Evolutionary conservation across 1,140 invertebrate genomes (phyloP).

Genomic region (Lerema accius): DNA sequence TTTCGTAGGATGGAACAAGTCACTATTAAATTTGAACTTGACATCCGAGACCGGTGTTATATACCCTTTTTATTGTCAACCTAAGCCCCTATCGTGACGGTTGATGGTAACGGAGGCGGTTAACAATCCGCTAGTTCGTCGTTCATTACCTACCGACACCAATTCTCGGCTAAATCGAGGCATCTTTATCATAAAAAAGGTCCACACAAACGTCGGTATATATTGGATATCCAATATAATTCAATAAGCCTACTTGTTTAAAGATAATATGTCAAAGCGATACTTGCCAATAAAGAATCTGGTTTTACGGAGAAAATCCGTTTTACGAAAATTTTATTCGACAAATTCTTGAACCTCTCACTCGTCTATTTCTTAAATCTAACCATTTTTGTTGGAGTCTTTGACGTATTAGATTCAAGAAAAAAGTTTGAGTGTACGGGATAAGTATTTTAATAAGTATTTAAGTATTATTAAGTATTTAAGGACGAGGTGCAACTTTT

Average conservation of each 20-base stretch:
- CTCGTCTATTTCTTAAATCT: background rate
- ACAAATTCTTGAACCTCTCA: conserved; percentile 1
- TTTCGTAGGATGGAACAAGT: no score
- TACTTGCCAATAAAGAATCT: conserved; percentile 8
- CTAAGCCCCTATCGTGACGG: no score
- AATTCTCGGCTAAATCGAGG: no score
- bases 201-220: background rate
- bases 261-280: conserved; percentile 7
- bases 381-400: background rate
- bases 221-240: no score
- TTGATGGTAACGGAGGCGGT: no score
- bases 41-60: no score
- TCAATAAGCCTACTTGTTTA: background rate
- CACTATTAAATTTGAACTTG: no score
- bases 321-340: background rate
- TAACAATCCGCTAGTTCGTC: no score
- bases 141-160: no score
- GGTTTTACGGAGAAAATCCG: background rate
- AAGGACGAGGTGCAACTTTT: no score
- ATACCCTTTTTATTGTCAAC: no score
- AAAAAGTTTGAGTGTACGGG: background rate
- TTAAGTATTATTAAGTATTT: background rate
- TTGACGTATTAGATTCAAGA: background rate
- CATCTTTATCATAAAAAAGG: no score
- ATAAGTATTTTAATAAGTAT: background rate